Percentiles rank a stretch among this genome's conserved stretches.
Conservation (phyloP, 2,888 invertebrate species). For the Drosophila ustulata region DNA sequence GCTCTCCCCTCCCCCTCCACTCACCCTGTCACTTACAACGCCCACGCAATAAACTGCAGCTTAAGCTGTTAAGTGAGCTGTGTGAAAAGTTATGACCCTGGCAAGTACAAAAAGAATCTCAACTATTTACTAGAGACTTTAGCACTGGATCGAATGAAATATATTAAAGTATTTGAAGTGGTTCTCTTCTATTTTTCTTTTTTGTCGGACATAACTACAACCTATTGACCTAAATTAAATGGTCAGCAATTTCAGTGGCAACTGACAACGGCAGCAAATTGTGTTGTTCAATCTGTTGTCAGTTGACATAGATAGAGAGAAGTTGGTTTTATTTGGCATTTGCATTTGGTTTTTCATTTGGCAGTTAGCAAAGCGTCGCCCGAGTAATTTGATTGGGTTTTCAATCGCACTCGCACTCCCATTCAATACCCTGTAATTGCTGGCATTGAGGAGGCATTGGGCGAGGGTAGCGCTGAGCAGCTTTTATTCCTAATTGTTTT, state of each 20-base stretch:
- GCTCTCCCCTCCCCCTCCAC: background rate
- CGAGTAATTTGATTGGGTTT: constrained; percentile 30
- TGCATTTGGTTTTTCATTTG: constrained; percentile 39
- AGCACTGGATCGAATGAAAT: constrained; percentile 20
- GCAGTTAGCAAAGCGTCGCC: constrained; percentile 9
- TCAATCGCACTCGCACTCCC: background rate
- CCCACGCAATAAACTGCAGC: constrained; percentile 53
- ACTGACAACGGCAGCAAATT: constrained; percentile 21
- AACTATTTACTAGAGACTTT: constrained; percentile 26
- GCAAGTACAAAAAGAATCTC: constrained; percentile 7
- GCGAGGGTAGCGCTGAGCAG: background rate
- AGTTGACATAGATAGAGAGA: constrained; percentile 33
- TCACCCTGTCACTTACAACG: background rate
- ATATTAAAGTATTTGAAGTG: constrained; percentile 37
- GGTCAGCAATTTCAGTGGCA: constrained; percentile 46
- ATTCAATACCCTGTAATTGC: constrained; percentile 5
- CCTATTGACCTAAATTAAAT: constrained; percentile 62
- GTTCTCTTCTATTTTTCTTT: background rate
- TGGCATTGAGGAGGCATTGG: background rate
- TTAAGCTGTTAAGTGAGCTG: constrained; percentile 62
- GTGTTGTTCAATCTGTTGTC: constrained; percentile 51
- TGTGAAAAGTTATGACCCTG: constrained; percentile 54
- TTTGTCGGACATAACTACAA: constrained; percentile 43
- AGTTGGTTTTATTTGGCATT: constrained; percentile 28
- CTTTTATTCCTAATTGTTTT: constrained; percentile 13